Base-by-base conservation (phyloP, 2,888 invertebrate genomes). In the Pandemis corylana region DNA sequence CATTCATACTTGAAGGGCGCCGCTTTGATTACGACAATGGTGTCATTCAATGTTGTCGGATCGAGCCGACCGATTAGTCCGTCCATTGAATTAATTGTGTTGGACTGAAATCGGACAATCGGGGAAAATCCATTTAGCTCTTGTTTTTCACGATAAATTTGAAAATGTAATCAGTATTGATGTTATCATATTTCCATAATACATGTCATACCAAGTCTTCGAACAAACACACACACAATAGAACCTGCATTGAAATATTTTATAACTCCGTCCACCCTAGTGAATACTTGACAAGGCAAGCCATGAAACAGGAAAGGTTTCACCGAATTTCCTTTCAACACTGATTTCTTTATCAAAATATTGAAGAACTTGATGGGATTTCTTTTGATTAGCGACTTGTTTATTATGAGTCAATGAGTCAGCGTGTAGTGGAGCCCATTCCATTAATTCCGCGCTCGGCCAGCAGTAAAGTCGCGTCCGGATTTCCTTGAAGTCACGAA, bases 401-500 rank as follows among this genome's bases (percentile, higher is more conserved):
- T 51, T 36, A 36, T 36, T 36, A 36, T 36, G 28, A 36, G 1
- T 36, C 51, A 13, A n/a, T 51, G 51, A 51, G 6, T 51, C n/a
- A 51, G n/a, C n/a, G n/a, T 5, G 12, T 10, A 5, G 28, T 59
- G 5, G 28, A 28, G 5, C 59, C 10, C 41, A 41, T 61, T 61
- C 12, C 36, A 36, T 62, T 13, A 62, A 62, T 41, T 13, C 28
- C 12, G 59, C 41, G 12, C 12, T 20, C 41, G 6, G 62, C 13
- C 20, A 41, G 3, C 10, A 12, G 62, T 36, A 7, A 41, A 41
- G 62, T 61, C 61, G 15, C 28, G n/a, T n/a, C 28, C 59, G 62
- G 62, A n/a, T 41, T 62, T 62, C 62, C 62, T 62, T n/a, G 59
- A 59, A 62, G 62, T 13, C 62, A 41, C 62, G 4, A 41, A 62